Evolutionary conservation across 2,888 invertebrate species (phyloP), one percentile per base, ranked within the genome.

Genomic region (Philonicus albiceps): DNA sequence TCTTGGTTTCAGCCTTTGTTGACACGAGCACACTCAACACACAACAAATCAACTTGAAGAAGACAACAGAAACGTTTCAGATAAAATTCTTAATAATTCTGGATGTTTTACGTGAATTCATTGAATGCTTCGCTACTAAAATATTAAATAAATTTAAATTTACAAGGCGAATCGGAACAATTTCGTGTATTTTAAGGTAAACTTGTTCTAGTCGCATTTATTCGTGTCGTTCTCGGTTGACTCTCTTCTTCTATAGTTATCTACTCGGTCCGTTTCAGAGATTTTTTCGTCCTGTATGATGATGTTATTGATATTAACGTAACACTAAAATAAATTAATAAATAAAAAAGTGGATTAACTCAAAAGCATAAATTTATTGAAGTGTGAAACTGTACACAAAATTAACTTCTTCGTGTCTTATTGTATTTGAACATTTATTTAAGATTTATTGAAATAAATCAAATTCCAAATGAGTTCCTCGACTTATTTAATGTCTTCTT

Each of bases 371-470:
- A 80, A 72, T 64, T 73, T 80, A 80, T 49, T 34, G 49, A 86
- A 81, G 64, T 13, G 72, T 80, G 37, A 86, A 86, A 64, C n/a
- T 73, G 73, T 72, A 73, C 31, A 74, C 80, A 86, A 37, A 83
- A 87, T 87, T 86, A 87, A 87, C 86, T 87, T 87, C 86, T 87
- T 86, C 86, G 87, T 87, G 87, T 87, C 87, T 87, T 87, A 87
- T 87, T 87, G 87, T 87, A 87, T 80, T 86, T 80, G 49, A 80
- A 86, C 27, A 73, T 49, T 86, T 86, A 72, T 80, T 86, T 86
- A 73, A 37, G 11, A 72, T 64, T 83, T 64, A 64, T 37, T 83
- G 72, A 83, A 81, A 83, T 83, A 83, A 83, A 83, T 83, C 31
- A 19, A 64, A 83, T 72, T 83, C 27, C 64, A 83, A 72, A 64